Base-by-base conservation (phyloP, 2,797 vertebrate species). In the Microhierax caerulescens region DNA sequence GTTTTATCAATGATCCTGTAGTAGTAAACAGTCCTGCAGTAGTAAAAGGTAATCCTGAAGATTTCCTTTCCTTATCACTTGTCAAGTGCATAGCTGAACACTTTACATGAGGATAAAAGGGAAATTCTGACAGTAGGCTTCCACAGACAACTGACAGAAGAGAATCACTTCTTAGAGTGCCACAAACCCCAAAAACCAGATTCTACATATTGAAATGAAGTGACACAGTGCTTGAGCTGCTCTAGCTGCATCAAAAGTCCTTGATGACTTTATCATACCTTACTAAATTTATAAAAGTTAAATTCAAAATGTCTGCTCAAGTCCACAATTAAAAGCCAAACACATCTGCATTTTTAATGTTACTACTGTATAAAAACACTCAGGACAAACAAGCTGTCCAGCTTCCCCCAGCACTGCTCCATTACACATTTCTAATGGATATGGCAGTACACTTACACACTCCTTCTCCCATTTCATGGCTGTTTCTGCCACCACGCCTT, bases 381-480 rank as follows among this genome's bases (percentile, higher is more conserved):
- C 65, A 27, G n/a, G 27, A 34, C 20, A 56, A 37, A 0, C 34
- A n/a, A 81, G 32, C 13, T 6, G 2, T 28, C 19, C 16, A 3
- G 39, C n/a, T 30, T 7, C 37, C 15, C 32, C 23, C 36, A 61
- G 32, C 34, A 15, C 8, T 16, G 50, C 32, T 28, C 41, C 27
- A 1, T 24, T 13, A n/a, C 23, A 5, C 18, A 7, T 6, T 21
- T 60, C 30, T 27, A 65, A 14, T 2, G 25, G 11, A 5, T 17
- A 6, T 1, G 2, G 11, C 3, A 10, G 4, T 0, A 5, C 17
- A 99, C 99, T 99, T 93, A 99, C 99, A 90, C 99, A 99, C 93
- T 99, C 99, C 93, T 99, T 99, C 97, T 99, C 99, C 99, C 99
- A 99, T 81, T 99, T 99, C 94, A 98, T 97, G 25, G 98, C 98